Percentiles rank a stretch among this genome's conserved stretches.
phyloP scores from a whole-genome alignment of 2,113 vertebrate species.

The Cyanoramphus novaezelandiae region DNA sequence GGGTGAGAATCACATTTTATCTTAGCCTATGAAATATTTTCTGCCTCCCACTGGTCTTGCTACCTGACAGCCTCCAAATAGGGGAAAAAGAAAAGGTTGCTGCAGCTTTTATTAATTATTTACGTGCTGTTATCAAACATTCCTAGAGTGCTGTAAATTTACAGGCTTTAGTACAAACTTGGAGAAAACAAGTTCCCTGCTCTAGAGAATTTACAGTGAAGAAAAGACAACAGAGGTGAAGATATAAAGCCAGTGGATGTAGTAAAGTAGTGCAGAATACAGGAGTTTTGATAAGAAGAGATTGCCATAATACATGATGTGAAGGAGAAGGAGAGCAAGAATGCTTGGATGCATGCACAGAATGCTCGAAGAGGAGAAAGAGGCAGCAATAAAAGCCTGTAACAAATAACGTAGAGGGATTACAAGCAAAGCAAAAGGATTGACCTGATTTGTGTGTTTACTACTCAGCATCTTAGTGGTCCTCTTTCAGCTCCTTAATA shows the following conservation, averaged over 20 bases:
- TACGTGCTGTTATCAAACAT: constrained; percentile 53
- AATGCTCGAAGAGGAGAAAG: background rate
- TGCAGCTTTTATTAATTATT: constrained; percentile 68
- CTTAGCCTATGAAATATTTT: constrained; percentile 37
- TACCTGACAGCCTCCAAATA: constrained; percentile 22
- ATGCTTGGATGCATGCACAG: background rate
- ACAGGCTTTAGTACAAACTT: constrained; percentile 42
- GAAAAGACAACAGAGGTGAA: constrained; percentile 16
- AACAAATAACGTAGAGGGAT: constrained; percentile 44
- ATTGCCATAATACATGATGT: background rate
- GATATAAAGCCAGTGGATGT: background rate
- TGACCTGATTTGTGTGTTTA: constrained; percentile 72
- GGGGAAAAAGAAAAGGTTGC: constrained; percentile 14
- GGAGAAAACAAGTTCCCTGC: constrained; percentile 25
- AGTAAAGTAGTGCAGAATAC: background rate
- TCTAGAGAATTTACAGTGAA: constrained; percentile 5
- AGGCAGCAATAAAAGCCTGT: constrained; percentile 19
- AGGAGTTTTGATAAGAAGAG: constrained; percentile 27
- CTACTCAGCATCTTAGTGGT: constrained; percentile 16
- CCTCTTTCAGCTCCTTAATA: constrained; percentile 15
- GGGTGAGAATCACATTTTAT: background rate
- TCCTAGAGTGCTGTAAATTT: constrained; percentile 54
- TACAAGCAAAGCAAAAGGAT: constrained; percentile 67
- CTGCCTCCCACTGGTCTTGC: constrained; percentile 13
- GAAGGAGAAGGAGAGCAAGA: background rate